Conservation (phyloP, 1,140 invertebrate species). For the Tetramorium parvispinum region DNA sequence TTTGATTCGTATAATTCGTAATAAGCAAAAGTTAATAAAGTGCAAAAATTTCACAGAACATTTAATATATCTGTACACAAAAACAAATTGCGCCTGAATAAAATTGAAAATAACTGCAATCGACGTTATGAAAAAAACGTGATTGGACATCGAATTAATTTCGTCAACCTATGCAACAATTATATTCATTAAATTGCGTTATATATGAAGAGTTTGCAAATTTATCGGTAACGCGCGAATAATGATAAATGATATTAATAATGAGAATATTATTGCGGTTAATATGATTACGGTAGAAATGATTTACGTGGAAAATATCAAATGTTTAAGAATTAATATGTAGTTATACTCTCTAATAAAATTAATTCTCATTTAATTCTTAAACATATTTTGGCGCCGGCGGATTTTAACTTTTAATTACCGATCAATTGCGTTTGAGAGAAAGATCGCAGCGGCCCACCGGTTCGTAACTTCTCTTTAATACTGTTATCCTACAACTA, state of each 20-base stretch:
- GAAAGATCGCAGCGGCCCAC: slow-evolving; percentile 14
- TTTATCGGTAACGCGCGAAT: slow-evolving; percentile 19
- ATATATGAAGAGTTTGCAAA: slow-evolving; percentile 4
- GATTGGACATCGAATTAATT: slow-evolving; percentile 37
- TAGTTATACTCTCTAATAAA: background rate
- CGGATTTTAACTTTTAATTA: slow-evolving; percentile 45
- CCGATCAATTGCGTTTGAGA: slow-evolving; percentile 21
- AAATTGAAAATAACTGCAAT: background rate
- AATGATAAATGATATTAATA: slow-evolving; percentile 45
- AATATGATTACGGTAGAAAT: slow-evolving; percentile 41
- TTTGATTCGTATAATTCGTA: background rate
- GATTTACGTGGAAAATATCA: background rate
- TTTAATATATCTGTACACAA: background rate
- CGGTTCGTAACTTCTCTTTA: slow-evolving; percentile 50
- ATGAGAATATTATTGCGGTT: slow-evolving; percentile 15
- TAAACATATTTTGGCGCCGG: background rate
- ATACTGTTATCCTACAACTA: slow-evolving; percentile 30
- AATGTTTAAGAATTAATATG: slow-evolving; percentile 32
- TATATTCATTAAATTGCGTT: slow-evolving; percentile 41
- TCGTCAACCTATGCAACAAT: slow-evolving; percentile 29
- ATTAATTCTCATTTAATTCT: slow-evolving; percentile 14
- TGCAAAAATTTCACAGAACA: background rate
- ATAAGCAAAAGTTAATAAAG: background rate
- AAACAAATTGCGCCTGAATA: background rate
- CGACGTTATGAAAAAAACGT: background rate